A percentile compares a stretch with the other conserved stretches of the same genome.
Conservation (phyloP, 2,797 vertebrate species). For the Tokudaia muenninki region DNA sequence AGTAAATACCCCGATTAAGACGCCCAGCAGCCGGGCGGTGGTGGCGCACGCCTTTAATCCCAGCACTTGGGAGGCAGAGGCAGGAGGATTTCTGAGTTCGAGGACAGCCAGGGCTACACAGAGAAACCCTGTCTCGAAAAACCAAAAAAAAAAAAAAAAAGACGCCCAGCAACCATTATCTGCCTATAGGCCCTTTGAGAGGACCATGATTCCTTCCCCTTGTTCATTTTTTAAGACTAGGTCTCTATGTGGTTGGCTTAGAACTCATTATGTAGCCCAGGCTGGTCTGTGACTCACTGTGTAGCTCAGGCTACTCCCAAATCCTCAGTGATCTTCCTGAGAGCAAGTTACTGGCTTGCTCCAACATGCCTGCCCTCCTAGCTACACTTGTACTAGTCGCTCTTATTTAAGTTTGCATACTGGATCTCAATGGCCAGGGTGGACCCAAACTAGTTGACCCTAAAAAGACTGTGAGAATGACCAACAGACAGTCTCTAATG, state of each 20-base stretch:
- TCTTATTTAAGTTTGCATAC: not conserved
- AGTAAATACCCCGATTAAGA: too few relatives aligned
- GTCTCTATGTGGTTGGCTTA: not conserved
- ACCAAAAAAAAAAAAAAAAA: too few relatives aligned
- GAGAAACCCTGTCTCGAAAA: too few relatives aligned
- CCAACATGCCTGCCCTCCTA: not conserved
- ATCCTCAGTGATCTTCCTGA: not conserved
- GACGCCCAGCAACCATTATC: not conserved
- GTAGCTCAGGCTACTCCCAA: not conserved
- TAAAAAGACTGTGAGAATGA: not conserved
- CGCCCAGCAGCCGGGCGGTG: not conserved
- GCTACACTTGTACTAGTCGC: not conserved
- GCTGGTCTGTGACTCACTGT: not conserved
- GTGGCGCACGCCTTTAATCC: too few relatives aligned
- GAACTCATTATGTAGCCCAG: not conserved
- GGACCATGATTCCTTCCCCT: not conserved
- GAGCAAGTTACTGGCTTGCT: not conserved
- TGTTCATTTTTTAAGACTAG: not conserved
- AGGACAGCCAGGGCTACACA: too few relatives aligned
- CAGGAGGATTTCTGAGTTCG: too few relatives aligned
- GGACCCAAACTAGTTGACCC: not conserved
- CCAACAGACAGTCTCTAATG: not conserved
- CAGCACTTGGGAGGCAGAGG: too few relatives aligned
- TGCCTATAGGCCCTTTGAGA: not conserved
- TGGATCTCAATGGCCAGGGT: not conserved